These are phyloP conservation scores for Vireo altiloquus DNA, from an alignment of 2,113 vertebrate species.

Conservation along the genomic window DNA sequence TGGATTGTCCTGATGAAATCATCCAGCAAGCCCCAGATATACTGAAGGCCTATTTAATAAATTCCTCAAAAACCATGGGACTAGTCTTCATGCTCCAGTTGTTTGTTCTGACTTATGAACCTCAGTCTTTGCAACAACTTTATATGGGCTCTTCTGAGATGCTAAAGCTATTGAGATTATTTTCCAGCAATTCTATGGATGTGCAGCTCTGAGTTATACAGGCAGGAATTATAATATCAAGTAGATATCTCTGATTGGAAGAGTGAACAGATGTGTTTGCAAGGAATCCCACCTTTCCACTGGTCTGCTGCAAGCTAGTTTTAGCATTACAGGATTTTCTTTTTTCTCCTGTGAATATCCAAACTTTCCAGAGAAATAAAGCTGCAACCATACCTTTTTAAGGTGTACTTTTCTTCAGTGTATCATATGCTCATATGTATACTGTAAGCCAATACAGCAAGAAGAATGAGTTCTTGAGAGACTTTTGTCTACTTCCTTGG, in stretches of 20 bases:
- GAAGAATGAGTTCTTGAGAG: background rate
- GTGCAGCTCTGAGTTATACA: background rate
- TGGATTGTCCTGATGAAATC: background rate
- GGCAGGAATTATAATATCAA: background rate
- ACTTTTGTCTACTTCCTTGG: background rate
- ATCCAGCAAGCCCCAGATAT: background rate
- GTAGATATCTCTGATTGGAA: background rate
- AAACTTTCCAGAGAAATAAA: background rate
- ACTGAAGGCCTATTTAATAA: background rate
- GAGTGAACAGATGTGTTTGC: background rate
- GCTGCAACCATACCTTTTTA: background rate
- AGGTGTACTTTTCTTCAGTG: background rate
- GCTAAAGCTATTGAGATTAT: background rate
- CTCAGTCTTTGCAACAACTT: background rate
- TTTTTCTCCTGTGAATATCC: background rate
- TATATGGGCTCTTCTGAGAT: background rate
- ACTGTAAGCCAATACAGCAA: rapidly evolving
- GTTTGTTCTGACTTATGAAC: background rate
- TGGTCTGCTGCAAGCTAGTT: background rate
- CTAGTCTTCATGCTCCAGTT: background rate
- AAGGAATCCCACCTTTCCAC: background rate
- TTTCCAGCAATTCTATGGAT: background rate
- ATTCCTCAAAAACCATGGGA: background rate
- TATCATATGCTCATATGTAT: background rate
- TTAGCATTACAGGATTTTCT: background rate